Conservation (phyloP, 2,888 invertebrate genomes). For the Euplexia lucipara region DNA sequence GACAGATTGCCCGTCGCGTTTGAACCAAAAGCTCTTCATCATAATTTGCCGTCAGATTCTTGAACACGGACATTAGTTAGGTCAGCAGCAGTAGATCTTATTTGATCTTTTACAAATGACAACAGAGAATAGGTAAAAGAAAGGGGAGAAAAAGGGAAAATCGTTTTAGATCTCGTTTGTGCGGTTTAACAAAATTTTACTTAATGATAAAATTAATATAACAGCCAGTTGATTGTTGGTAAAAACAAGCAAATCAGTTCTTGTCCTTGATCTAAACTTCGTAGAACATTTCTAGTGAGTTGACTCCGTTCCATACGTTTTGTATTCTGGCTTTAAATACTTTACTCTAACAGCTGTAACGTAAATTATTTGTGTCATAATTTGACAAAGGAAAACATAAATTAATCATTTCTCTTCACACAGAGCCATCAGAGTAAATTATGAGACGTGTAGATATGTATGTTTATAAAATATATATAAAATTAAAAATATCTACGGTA, state of each 20-base stretch:
- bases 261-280: not conserved
- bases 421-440: conserved; percentile 31
- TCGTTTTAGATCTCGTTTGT: too few relatives aligned
- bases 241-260: not conserved
- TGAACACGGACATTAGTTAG: conserved; percentile 31
- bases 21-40: conserved; percentile 44
- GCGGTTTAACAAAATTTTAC: too few relatives aligned
- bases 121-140: too few relatives aligned
- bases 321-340: conserved; percentile 5
- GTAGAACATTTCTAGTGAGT: not conserved
- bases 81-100: conserved; percentile 7
- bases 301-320: conserved; percentile 8
- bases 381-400: conserved; percentile 51
- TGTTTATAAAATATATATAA: conserved; percentile 11
- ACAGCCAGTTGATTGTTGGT: not conserved
- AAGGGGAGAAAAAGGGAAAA: too few relatives aligned
- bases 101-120: conserved; percentile 19
- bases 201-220: too few relatives aligned
- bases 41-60: conserved; percentile 54
- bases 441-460: conserved; percentile 18
- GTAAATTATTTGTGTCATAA: conserved; percentile 37
- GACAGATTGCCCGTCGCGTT: conserved; percentile 47
- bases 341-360: conserved; percentile 26
- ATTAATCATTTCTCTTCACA: conserved; percentile 47
- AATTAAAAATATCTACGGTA: not conserved